Evolutionary conservation across 1,140 invertebrate species (phyloP).

Genomic region (Psix sp.): DNA sequence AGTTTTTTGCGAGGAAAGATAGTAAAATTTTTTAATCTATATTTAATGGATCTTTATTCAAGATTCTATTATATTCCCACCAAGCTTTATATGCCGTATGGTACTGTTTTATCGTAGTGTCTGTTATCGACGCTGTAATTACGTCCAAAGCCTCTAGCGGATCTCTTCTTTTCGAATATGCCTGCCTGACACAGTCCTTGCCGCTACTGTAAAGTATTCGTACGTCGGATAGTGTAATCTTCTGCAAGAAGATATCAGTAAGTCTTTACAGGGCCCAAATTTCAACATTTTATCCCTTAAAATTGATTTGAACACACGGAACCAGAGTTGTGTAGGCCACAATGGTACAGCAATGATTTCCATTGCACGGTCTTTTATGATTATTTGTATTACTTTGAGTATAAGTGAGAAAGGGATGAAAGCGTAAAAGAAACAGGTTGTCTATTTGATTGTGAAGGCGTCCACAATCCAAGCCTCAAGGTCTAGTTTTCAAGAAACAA

Average conservation of each 20-base stretch:
- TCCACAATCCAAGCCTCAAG: constrained; percentile 49
- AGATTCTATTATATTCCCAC: constrained; percentile 13
- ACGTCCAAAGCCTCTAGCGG: constrained; percentile 24
- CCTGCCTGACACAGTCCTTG: constrained; percentile 15
- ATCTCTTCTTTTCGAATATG: constrained; percentile 14
- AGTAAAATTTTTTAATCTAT: constrained; percentile 11
- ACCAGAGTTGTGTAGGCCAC: constrained; percentile 28
- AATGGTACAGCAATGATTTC: constrained; percentile 25
- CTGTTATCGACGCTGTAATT: constrained; percentile 17
- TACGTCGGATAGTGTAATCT: constrained; percentile 3
- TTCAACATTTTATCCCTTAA: constrained; percentile 6
- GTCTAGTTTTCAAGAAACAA: constrained; percentile 57
- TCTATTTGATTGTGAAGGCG: constrained; percentile 55
- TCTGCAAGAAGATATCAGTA: constrained; percentile 19
- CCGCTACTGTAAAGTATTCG: constrained; percentile 9
- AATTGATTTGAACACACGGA: constrained; percentile 8
- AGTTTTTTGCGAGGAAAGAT: constrained; percentile 16
- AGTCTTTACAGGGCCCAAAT: constrained; percentile 11
- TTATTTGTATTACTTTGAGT: constrained; percentile 18
- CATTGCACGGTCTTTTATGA: constrained; percentile 16
- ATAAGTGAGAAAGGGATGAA: constrained; percentile 28
- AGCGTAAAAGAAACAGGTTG: constrained; percentile 5
- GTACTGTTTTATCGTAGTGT: constrained; percentile 38
- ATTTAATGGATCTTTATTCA: constrained; percentile 11
- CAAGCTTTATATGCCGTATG: constrained; percentile 18